These are phyloP conservation scores for Hyposoter didymator DNA, from an alignment of 2,888 invertebrate species.

Conservation along the genomic window DNA sequence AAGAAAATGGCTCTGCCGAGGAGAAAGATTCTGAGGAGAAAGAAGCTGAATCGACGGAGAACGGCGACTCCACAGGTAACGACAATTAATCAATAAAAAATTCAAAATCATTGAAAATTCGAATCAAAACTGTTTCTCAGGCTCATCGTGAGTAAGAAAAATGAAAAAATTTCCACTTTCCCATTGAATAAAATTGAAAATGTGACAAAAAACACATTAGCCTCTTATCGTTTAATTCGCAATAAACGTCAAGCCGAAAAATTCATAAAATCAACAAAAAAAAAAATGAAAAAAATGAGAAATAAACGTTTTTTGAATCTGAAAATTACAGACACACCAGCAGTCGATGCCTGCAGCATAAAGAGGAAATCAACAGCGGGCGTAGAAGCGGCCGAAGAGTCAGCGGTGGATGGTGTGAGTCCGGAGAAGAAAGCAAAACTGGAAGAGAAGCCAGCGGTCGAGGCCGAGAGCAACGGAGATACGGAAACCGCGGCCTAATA, in stretches of 20 bases:
- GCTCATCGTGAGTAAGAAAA: background rate
- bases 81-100: background rate
- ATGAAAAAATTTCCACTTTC: background rate
- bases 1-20: constrained; percentile 84
- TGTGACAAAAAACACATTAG: background rate
- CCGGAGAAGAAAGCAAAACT: constrained; percentile 91
- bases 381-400: constrained; percentile 76
- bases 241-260: background rate
- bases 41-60: constrained; percentile 83
- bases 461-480: constrained; percentile 85
- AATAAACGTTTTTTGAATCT: background rate
- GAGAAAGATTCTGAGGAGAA: constrained; percentile 83
- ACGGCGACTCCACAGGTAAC: constrained; percentile 84
- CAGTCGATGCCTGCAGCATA: constrained; percentile 85
- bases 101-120: background rate
- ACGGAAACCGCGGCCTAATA: constrained; percentile 84
- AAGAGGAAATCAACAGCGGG: constrained; percentile 89
- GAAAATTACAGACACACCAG: constrained; percentile 75
- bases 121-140: background rate
- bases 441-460: constrained; percentile 87
- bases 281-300: background rate
- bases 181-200: background rate
- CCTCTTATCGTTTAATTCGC: background rate
- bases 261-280: background rate
- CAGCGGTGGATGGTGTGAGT: constrained; percentile 86